phyloP scores from a whole-genome alignment of 2,797 vertebrate genomes.

The Eupleurogrammus muticus region DNA sequence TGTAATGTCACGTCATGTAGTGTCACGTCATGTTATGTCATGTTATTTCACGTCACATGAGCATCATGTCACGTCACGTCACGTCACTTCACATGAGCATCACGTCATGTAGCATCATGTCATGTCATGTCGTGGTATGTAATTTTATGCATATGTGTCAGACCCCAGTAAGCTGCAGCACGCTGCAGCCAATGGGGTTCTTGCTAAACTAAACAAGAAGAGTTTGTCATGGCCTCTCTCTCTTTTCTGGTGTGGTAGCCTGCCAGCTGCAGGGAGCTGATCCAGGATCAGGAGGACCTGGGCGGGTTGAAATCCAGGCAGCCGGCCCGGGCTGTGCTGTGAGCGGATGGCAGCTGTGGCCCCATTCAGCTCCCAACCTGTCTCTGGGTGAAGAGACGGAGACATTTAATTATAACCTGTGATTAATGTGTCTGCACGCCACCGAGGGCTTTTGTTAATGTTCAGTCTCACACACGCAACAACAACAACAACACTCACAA shows the following conservation, averaged over 20 bases:
- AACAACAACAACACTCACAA: constrained; percentile 3
- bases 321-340: constrained; percentile 12
- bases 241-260: background rate
- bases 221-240: constrained; percentile 11
- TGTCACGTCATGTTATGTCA: no score
- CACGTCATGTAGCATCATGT: no score
- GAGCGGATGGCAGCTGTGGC: constrained; percentile 41
- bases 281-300: constrained; percentile 46
- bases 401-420: constrained; percentile 74
- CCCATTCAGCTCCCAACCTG: constrained; percentile 46
- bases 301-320: constrained; percentile 20
- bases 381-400: constrained; percentile 61
- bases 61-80: no score
- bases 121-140: no score
- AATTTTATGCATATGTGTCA: no score
- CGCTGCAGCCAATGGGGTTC: no score
- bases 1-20: no score
- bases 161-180: no score
- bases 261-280: constrained; percentile 13
- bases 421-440: constrained; percentile 62
- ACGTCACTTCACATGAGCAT: no score
- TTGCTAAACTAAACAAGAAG: constrained; percentile 2
- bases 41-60: no score
- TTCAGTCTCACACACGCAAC: constrained; percentile 19
- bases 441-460: constrained; percentile 33